Evolutionary conservation across 2,888 invertebrate genomes (phyloP), one percentile per base, ranked within the genome.

Genomic region (Nomada fabriciana): DNA sequence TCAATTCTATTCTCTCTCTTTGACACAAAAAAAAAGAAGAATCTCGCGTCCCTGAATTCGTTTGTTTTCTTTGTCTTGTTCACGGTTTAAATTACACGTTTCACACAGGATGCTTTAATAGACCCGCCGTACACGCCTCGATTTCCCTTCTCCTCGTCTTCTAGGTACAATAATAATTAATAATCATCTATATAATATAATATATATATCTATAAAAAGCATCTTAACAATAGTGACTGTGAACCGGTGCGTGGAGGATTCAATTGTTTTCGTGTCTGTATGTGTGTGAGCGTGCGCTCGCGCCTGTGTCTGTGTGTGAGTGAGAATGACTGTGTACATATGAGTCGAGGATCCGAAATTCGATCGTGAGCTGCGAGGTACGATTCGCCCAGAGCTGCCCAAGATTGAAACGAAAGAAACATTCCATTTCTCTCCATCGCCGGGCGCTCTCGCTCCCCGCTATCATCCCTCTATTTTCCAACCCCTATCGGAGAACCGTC

Each of bases 181-280:
- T 75, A 75, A 61, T 69, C 20, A 55, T 86, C 84, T 83, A 83
- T 87, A 83, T 80, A 83, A 80, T 85, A 78, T 82, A 75, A 83
- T 72, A 82, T 82, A 80, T 83, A 83, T 81, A 81, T 83, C 76
- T 87, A 87, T 86, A 87, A 87, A 89, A 89, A 87, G 87, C 87
- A 74, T 90, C 86, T 90, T 90, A 89, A 90, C 86, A 87, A 86
- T 88, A 90, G 88, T 90, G 90, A 90, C 89, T 90, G 88, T 86
- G 87, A 89, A 90, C 89, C 88, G 88, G 86, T 89, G 84, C 85
- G 81, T 80, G 83, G 67, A 78, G 77, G 75, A 70, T 69, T 70
- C 69, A 50, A 57, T 57, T 50, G 50, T 50, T 50, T 18, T 43
- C 57, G 18, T 36, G 36, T 36, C 36, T 7, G 36, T 36, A 36